Base-by-base conservation (phyloP, 2,797 vertebrate genomes). In the Anas flavirostris region DNA sequence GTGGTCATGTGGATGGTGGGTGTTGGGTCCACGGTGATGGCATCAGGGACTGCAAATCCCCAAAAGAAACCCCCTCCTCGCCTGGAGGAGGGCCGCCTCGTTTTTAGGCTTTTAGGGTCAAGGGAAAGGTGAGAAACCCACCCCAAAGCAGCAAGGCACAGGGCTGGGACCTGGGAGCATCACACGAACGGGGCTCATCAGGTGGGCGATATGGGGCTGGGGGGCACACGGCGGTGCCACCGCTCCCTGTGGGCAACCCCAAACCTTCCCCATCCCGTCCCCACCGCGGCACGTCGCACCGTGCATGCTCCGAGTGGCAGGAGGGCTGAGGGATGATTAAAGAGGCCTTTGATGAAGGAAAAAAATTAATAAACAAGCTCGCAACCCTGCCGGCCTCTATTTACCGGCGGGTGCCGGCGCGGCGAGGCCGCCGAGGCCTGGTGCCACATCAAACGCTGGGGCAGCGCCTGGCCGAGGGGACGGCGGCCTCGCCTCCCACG, bases 361-460 rank as follows among this genome's bases (percentile, higher is more conserved):
- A 90, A 74, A 90, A 90, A 74, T 95, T 86, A 88, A 84, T 86
- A 91, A 96, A 89, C 70, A 83, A 92, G 92, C 19, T 86, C 62
- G 88, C 55, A 64, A 35, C 78, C 31, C 59, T 25, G 35, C 63
- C 23, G 59, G 80, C 17, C 84, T 88, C 58, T 86, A 82, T 85
- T 91, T 91, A 77, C 60, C 44, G 0, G 31, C 43, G 88, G 44
- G 39, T 93, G 86, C 84, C 59, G 1, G 72, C 13, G 33, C 21
- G 94, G 70, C 74, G 83, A 78, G 86, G 79, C 85, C 1, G 10
- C 28, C 1, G 1, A 44, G 92, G 67, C 70, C 33, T 2, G 44
- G 82, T 12, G 59, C 94, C 70, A 93, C 91, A 92, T 96, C 94
- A 96, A 93, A 95, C 46, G 0, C 11, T 1, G 2, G 90, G 85